Conservation (phyloP, 2,888 invertebrate genomes). For the Mythimna loreyi region DNA sequence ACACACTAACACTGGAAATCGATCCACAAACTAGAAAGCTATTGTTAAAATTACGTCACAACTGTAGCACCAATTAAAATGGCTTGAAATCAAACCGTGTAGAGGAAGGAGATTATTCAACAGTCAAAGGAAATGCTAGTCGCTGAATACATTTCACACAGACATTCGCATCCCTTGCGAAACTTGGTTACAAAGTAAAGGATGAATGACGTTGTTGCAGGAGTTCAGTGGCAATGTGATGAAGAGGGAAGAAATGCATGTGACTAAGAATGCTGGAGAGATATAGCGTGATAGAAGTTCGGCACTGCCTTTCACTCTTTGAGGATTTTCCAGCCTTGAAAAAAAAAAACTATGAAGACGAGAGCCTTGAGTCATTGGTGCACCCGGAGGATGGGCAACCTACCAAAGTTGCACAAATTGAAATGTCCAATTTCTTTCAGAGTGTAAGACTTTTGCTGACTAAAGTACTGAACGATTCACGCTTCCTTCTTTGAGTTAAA, state of each 20-base stretch:
- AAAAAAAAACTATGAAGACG: not conserved
- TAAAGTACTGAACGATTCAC: too few relatives aligned
- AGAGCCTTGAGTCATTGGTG: too few relatives aligned
- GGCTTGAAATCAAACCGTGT: slow-evolving; percentile 26
- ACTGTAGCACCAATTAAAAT: slow-evolving; percentile 46
- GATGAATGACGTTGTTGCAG: not conserved
- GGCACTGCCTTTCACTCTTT: too few relatives aligned
- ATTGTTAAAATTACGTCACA: slow-evolving; percentile 32
- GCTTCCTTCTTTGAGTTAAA: too few relatives aligned
- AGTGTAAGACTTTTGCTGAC: too few relatives aligned
- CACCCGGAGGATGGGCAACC: too few relatives aligned
- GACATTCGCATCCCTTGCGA: slow-evolving; percentile 30
- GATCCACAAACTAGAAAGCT: slow-evolving; percentile 28
- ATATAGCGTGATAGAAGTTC: too few relatives aligned
- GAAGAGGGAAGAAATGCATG: not conserved
- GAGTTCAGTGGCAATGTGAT: not conserved
- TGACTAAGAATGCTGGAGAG: too few relatives aligned
- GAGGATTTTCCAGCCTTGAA: too few relatives aligned
- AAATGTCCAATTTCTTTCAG: too few relatives aligned
- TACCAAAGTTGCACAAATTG: too few relatives aligned
- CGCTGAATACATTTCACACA: slow-evolving; percentile 1
- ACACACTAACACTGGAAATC: not conserved
- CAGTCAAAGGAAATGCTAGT: slow-evolving; percentile 36
- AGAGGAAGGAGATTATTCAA: slow-evolving; percentile 53
- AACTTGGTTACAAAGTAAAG: slow-evolving; percentile 13